phyloP scores from a whole-genome alignment of 1,140 invertebrate species.

The Kradibia gibbosae region DNA sequence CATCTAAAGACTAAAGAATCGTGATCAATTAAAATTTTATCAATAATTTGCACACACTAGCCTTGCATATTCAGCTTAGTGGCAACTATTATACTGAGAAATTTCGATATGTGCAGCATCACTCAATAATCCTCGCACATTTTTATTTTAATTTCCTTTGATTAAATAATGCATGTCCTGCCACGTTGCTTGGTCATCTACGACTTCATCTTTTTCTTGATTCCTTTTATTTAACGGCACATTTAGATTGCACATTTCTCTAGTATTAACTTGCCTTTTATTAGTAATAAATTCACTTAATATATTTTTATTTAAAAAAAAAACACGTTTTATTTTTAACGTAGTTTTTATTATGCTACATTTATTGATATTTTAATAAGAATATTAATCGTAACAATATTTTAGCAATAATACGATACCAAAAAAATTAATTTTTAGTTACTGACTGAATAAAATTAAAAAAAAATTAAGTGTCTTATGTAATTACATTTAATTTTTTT shows the following conservation, averaged over 20 bases:
- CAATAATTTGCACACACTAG: constrained; percentile 45
- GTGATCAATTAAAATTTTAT: constrained; percentile 47
- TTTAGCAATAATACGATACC: constrained; percentile 27
- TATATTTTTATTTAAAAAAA: not conserved
- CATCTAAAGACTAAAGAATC: constrained; percentile 37
- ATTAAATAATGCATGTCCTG: constrained; percentile 57
- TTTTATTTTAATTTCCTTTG: constrained; percentile 38
- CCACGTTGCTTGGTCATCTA: constrained; percentile 59
- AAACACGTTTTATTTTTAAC: constrained; percentile 31
- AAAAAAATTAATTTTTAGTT: constrained; percentile 46
- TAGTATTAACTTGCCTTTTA: constrained; percentile 47
- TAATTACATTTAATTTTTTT: constrained; percentile 43
- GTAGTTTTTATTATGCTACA: constrained; percentile 46
- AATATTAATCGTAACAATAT: constrained; percentile 25
- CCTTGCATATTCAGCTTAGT: constrained; percentile 48
- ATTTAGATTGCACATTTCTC: constrained; percentile 50
- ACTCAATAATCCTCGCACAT: constrained; percentile 49
- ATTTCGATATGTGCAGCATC: constrained; percentile 46
- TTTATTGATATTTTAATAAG: constrained; percentile 43
- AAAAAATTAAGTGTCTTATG: constrained; percentile 38
- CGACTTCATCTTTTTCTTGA: constrained; percentile 48
- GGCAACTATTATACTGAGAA: constrained; percentile 36
- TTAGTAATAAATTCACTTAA: constrained; percentile 45
- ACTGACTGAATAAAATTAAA: constrained; percentile 46
- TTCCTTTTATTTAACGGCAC: constrained; percentile 52